Conservation (phyloP, 2,797 vertebrate species). For the Ceryle rudis region DNA sequence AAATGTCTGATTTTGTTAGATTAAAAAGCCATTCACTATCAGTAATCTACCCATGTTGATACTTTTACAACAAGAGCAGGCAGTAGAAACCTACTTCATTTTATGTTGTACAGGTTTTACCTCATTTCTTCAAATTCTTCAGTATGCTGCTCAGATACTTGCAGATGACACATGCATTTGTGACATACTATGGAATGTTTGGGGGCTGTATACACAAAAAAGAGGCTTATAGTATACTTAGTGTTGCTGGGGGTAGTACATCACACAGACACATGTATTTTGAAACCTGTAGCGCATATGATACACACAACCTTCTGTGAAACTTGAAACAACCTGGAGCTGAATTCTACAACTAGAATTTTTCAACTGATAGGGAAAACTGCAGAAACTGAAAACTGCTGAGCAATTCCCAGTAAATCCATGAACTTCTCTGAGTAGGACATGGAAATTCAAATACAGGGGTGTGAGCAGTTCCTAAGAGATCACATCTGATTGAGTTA, state of each 20-base stretch:
- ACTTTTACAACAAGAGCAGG: background rate
- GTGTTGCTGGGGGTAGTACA: background rate
- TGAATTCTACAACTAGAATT: background rate
- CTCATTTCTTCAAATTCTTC: background rate
- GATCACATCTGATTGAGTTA: background rate
- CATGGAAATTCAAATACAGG: background rate
- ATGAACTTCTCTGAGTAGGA: background rate
- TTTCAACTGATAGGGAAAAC: background rate
- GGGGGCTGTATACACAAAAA: background rate
- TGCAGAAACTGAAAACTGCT: background rate
- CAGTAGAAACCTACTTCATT: background rate
- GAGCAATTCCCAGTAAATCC: background rate
- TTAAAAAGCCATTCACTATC: background rate
- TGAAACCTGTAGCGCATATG: background rate
- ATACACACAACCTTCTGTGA: background rate
- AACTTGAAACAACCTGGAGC: background rate
- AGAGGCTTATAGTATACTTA: background rate
- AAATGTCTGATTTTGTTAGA: background rate
- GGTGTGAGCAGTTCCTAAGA: background rate
- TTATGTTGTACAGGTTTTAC: background rate
- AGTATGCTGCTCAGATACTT: background rate
- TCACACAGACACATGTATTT: background rate
- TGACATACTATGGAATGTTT: background rate
- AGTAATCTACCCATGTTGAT: background rate
- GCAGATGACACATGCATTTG: accelerated